These are phyloP conservation scores for Dasyurus viverrinus DNA, from an alignment of 2,113 vertebrate species.

Conservation along the genomic window DNA sequence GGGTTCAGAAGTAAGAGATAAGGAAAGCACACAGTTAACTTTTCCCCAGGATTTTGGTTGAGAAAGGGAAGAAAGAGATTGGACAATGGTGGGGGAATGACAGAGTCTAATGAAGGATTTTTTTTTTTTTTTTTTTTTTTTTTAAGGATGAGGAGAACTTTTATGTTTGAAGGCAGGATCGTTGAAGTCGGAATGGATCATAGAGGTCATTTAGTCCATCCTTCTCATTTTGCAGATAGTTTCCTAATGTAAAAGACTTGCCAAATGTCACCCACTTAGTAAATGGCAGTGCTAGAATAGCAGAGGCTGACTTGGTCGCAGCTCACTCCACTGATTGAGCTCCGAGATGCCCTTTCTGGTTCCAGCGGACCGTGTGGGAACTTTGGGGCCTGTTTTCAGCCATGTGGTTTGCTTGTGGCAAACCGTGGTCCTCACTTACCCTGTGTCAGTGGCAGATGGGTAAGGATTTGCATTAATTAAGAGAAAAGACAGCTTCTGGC, in stretches of 20 bases:
- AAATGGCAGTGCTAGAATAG: not conserved
- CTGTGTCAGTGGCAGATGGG: not conserved
- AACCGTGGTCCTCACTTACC: not conserved
- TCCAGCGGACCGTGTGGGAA: not conserved
- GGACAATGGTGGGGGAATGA: not conserved
- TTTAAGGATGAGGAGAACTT: not conserved
- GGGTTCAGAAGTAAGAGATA: not conserved
- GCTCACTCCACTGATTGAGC: not conserved
- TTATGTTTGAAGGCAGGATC: not conserved
- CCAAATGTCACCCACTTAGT: not conserved
- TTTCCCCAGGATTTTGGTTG: not conserved
- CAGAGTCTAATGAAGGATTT: not conserved
- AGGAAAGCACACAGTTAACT: not conserved
- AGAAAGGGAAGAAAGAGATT: not conserved
- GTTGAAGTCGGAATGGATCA: too few species aligned
- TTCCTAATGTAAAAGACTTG: not conserved
- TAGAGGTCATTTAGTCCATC: too few species aligned
- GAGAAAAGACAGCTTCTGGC: not conserved
- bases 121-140: not conserved
- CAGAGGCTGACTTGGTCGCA: not conserved
- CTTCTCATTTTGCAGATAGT: too few species aligned
- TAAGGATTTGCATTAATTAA: not conserved
- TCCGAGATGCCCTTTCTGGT: not conserved
- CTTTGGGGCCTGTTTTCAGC: not conserved
- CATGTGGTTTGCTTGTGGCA: not conserved